These are phyloP conservation scores for Drosophila tripunctata DNA, from an alignment of 2,888 invertebrate genomes.

Conservation along the genomic window DNA sequence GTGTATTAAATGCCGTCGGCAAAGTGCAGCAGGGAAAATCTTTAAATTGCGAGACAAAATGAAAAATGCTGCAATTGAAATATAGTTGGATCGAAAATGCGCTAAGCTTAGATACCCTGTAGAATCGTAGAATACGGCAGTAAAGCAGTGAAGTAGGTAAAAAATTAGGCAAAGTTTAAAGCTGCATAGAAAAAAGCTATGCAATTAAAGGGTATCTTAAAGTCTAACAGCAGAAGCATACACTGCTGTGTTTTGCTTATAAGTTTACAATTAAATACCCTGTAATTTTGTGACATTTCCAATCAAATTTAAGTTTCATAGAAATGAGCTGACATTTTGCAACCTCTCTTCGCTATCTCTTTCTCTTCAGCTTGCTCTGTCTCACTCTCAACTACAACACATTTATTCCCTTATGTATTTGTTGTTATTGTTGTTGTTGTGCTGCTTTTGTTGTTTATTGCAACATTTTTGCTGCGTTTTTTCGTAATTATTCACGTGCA, in stretches of 20 bases:
- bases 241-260: too few relatives aligned
- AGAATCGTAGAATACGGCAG: too few relatives aligned
- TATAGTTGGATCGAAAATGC: neutral
- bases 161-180: neutral
- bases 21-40: neutral
- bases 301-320: conserved; percentile 19
- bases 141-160: rapidly evolving
- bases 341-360: neutral
- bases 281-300: neutral
- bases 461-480: conserved; percentile 53
- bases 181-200: neutral
- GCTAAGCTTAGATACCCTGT: neutral
- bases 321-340: conserved; percentile 32
- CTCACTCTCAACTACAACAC: conserved; percentile 24
- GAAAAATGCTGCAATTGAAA: neutral
- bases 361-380: neutral
- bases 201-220: neutral
- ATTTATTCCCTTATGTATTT: conserved; percentile 14
- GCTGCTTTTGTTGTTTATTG: conserved; percentile 34
- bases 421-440: conserved; percentile 29
- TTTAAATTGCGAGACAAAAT: neutral
- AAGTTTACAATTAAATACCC: too few relatives aligned
- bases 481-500: conserved; percentile 72
- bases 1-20: conserved; percentile 38
- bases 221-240: too few relatives aligned